These are phyloP conservation scores for Fistularia commersonii DNA, from an alignment of 2,797 vertebrate genomes.

Conservation along the genomic window DNA sequence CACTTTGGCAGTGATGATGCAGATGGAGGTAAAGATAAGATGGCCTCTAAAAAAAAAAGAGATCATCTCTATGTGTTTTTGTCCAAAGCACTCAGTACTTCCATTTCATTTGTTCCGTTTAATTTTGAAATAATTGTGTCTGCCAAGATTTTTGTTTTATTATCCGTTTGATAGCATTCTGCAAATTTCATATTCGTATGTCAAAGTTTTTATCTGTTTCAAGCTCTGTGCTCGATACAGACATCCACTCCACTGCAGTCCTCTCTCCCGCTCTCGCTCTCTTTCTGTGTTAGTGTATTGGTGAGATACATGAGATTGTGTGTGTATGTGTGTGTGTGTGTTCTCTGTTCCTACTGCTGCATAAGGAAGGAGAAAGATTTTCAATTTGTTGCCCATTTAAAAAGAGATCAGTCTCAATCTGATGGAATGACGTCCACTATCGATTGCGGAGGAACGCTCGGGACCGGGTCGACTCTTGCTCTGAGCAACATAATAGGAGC, in stretches of 20 bases:
- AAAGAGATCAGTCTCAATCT: slow-evolving; percentile 76
- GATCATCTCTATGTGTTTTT: slow-evolving; percentile 1
- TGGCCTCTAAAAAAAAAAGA: neutral
- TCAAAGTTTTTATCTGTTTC: too few relatives aligned
- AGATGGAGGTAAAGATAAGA: slow-evolving; percentile 84
- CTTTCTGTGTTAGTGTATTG: slow-evolving; percentile 2
- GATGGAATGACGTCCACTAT: slow-evolving; percentile 50
- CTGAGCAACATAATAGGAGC: neutral
- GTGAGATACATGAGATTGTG: slow-evolving; percentile 21
- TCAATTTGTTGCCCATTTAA: slow-evolving; percentile 78
- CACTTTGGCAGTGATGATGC: slow-evolving; percentile 96
- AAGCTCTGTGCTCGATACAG: too few relatives aligned
- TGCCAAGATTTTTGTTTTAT: neutral
- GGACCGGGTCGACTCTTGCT: too few relatives aligned
- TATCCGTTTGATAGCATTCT: too few relatives aligned
- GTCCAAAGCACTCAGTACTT: neutral
- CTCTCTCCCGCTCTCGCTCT: neutral
- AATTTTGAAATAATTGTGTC: slow-evolving; percentile 4
- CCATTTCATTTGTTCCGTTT: neutral
- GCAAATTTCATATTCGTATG: too few relatives aligned
- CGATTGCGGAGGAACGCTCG: slow-evolving; percentile 32
- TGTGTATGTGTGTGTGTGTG: slow-evolving; percentile 14
- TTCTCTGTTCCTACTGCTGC: slow-evolving; percentile 23
- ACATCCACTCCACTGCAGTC: too few relatives aligned
- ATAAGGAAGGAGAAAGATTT: slow-evolving; percentile 58